Conservation (phyloP, 1,140 invertebrate species). For the Saccostrea echinata region DNA sequence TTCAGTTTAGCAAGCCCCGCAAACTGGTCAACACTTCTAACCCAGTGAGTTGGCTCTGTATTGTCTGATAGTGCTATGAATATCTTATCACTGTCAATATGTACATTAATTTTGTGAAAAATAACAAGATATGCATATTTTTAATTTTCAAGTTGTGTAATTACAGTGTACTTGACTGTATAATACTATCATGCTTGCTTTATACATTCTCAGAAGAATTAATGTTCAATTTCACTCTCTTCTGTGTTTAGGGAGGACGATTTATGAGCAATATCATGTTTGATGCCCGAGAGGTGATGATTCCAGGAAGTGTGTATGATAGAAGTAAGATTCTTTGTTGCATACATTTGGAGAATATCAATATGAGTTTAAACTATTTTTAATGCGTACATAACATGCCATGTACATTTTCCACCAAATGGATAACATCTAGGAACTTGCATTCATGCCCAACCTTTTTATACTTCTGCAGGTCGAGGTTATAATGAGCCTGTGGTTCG, state of each 20-base stretch:
- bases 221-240: background rate
- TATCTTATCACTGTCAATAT: no score
- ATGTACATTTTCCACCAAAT: background rate
- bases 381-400: no score
- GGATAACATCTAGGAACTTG: background rate
- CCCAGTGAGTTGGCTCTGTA: conserved; percentile 81
- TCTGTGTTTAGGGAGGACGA: conserved; percentile 86
- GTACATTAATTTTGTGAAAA: no score
- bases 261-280: conserved; percentile 98
- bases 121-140: no score
- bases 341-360: background rate
- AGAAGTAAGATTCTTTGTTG: conserved; percentile 76
- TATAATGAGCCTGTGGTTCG: conserved; percentile 78
- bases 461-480: conserved; percentile 57
- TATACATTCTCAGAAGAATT: background rate
- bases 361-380: no score
- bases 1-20: conserved; percentile 98
- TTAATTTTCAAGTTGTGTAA: no score
- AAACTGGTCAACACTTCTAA: conserved; percentile 96
- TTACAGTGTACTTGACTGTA: no score
- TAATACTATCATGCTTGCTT: no score
- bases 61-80: background rate
- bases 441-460: background rate
- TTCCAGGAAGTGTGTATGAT: conserved; percentile 90
- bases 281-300: conserved; percentile 83